Evolutionary conservation across 2,888 invertebrate species (phyloP).

Genomic region (Nipponacmea schrenckii): DNA sequence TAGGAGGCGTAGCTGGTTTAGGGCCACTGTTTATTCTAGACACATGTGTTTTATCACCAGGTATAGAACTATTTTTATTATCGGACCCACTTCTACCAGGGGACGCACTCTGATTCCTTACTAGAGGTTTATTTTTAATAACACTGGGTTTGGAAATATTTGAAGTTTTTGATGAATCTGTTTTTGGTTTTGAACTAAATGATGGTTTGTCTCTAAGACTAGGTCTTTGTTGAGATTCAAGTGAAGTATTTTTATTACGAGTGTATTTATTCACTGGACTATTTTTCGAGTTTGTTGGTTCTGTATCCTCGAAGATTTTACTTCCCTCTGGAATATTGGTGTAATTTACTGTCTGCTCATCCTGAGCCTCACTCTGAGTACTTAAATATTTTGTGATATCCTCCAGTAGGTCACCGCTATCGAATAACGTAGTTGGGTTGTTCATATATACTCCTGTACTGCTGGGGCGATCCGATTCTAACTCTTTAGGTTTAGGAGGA

Average conservation of each 20-base stretch:
- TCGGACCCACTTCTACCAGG: not conserved
- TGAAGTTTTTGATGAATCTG: not conserved
- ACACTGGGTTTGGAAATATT: not conserved
- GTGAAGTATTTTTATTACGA: not conserved
- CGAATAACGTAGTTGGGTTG: not conserved
- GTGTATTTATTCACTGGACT: not conserved
- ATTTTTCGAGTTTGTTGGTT: not conserved
- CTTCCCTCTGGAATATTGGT: not conserved
- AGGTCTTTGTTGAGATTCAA: not conserved
- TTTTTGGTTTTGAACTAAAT: not conserved
- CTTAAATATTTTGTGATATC: not conserved
- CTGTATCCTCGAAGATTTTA: not conserved
- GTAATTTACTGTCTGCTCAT: not conserved
- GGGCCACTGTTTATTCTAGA: not conserved
- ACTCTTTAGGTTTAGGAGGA: not conserved
- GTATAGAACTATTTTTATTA: not conserved
- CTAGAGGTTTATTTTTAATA: not conserved
- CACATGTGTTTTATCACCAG: conserved; percentile 4
- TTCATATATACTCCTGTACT: not conserved
- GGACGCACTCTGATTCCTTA: not conserved
- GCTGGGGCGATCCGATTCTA: not conserved
- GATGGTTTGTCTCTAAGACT: not conserved
- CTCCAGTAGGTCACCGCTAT: not conserved
- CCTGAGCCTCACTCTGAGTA: not conserved
- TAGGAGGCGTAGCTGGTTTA: not conserved